Evolutionary conservation across 2,888 invertebrate genomes (phyloP).

Genomic region (Acrobasis suavella): DNA sequence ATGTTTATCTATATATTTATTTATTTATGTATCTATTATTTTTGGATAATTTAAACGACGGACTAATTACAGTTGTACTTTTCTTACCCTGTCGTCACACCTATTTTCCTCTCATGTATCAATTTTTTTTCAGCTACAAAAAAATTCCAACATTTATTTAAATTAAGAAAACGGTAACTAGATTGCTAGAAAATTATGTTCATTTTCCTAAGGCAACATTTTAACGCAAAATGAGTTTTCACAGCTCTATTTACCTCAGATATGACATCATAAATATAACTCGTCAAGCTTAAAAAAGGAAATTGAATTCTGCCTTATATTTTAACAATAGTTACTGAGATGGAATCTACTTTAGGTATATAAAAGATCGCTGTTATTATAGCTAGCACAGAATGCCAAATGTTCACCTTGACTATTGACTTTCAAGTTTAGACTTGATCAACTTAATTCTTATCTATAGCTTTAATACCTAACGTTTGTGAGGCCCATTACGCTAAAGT

Average conservation of each 20-base stretch:
- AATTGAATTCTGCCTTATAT: conserved; percentile 1
- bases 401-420: conserved; percentile 22
- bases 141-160: background rate
- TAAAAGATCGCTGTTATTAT: conserved; percentile 12
- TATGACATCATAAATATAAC: background rate
- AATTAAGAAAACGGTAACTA: background rate
- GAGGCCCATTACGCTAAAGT: background rate
- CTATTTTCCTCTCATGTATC: too few species aligned
- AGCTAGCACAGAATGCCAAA: conserved; percentile 18
- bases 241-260: background rate
- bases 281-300: background rate
- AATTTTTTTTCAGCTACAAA: background rate
- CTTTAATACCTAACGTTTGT: background rate
- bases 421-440: conserved; percentile 13
- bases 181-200: background rate
- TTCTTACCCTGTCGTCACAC: too few species aligned
- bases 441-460: conserved; percentile 3
- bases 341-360: conserved; percentile 7
- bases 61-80: too few species aligned
- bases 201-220: background rate
- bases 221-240: background rate
- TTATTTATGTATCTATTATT: too few species aligned
- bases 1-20: too few species aligned
- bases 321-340: background rate
- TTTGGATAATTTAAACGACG: too few species aligned